Base-by-base conservation (phyloP, 2,797 vertebrate species). In the Enteromius argenteus region DNA sequence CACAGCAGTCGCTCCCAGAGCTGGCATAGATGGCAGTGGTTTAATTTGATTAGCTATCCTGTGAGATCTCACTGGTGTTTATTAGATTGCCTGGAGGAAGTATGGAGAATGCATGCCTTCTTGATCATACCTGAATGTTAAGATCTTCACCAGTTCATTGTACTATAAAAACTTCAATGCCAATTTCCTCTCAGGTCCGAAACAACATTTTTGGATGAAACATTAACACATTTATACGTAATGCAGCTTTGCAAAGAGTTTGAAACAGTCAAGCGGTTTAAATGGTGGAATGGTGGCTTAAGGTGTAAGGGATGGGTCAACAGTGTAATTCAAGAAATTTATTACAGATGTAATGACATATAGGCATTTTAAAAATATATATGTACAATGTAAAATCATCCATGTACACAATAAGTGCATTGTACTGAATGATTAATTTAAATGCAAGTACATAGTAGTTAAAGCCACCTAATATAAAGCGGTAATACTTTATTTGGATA, bases 41-140 rank as follows among this genome's bases (percentile, higher is more conserved):
- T 62, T 66, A 66, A 79, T 79, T 62, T 79, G 76, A 79, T 79
- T 79, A 79, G 60, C 42, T 15, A 42, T 79, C 76, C 76, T 79
- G 42, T 13, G 42, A 79, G 76, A 79, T 19, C 53, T 27, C 27
- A 30, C 58, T 66, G 27, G 8, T 66, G 76, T 79, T 79, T 49
- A 44, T 79, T 62, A 46, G 39, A 17, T 19, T 35, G 42, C 58
- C 76, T 79, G 42, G 60, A 66, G 76, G 58, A 79, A 66, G 39
- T 35, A 64, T 7, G 7, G 19, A 66, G 76, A 62, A 44, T 27
- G 30, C n/a, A 44, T 8, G 14, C 23, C 2, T 14, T 7, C 39
- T 79, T 60, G 64, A 66, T 46, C 60, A 79, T 66, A 66, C 27
- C 9, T 30, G 23, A 27, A 46, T 5, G n/a, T 62, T 11, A 42